Percentiles rank a stretch among this genome's conserved stretches.
Evolutionary conservation across 2,113 vertebrate genomes (phyloP).

Genomic region (Genyomyrus donnyi): DNA sequence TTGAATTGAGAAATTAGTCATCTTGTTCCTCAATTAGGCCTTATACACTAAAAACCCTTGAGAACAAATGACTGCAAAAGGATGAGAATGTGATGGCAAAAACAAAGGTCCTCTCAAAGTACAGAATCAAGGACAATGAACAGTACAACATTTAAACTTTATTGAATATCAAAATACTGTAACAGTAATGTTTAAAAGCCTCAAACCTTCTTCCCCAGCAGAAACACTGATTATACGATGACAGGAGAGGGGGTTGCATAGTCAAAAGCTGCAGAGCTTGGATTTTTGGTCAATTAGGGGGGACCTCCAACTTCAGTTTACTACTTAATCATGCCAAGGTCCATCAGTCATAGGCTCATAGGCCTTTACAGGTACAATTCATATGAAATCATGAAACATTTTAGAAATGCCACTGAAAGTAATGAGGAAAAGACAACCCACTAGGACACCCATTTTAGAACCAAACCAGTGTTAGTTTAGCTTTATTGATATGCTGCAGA

Average conservation of each 20-base stretch:
- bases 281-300: slow-evolving; percentile 5
- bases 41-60: not conserved
- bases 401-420: not conserved
- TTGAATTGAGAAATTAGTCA: not conserved
- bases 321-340: slow-evolving; percentile 12
- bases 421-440: not conserved
- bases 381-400: not conserved
- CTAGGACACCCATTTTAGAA: not conserved
- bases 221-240: slow-evolving; percentile 49
- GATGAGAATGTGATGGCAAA: not conserved
- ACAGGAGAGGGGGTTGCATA: slow-evolving; percentile 18
- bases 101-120: not conserved
- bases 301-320: slow-evolving; percentile 13
- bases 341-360: not conserved
- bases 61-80: not conserved
- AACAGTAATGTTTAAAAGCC: slow-evolving; percentile 40
- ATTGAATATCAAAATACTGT: slow-evolving; percentile 72
- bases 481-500: not conserved
- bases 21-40: not conserved
- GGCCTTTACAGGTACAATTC: not conserved
- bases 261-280: slow-evolving; percentile 3
- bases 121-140: slow-evolving; percentile 13
- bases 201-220: slow-evolving; percentile 52
- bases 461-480: not conserved
- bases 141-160: slow-evolving; percentile 63